Percentiles rank a stretch among this genome's conserved stretches.
Evolutionary conservation across 2,888 invertebrate species (phyloP).

Genomic region (Megamerina dolium): DNA sequence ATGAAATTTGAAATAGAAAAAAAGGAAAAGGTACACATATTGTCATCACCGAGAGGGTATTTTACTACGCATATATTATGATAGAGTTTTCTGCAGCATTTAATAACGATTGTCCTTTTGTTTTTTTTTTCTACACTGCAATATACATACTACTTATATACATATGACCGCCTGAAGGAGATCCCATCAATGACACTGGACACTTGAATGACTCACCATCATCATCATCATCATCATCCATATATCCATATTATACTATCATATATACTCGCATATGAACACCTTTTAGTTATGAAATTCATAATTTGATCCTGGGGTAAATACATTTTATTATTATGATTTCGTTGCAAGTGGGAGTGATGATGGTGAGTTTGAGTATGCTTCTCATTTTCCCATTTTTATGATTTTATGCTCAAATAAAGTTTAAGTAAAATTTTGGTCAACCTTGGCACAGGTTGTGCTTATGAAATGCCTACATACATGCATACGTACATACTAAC

Average conservation of each 20-base stretch:
- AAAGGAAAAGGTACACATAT: neutral
- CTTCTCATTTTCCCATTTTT: too few relatives aligned
- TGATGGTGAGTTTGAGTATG: too few relatives aligned
- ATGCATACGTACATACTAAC: neutral
- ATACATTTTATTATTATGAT: slow-evolving; percentile 41
- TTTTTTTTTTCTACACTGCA: slow-evolving; percentile 3
- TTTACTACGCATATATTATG: slow-evolving; percentile 5
- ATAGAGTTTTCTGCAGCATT: slow-evolving; percentile 7
- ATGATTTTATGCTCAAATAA: neutral
- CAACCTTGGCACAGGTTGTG: slow-evolving; percentile 34
- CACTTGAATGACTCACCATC: slow-evolving; percentile 28
- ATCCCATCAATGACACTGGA: slow-evolving; percentile 9
- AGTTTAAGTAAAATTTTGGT: slow-evolving; percentile 4
- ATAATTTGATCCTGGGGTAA: slow-evolving; percentile 45
- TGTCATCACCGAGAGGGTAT: neutral
- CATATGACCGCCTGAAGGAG: slow-evolving; percentile 30
- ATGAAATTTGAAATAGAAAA: neutral
- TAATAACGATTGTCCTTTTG: slow-evolving; percentile 7
- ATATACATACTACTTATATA: neutral
- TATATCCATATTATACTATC: too few relatives aligned
- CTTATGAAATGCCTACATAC: slow-evolving; percentile 9
- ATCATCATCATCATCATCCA: neutral
- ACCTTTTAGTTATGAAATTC: slow-evolving; percentile 37
- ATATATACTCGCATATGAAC: slow-evolving; percentile 17
- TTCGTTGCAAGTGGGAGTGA: neutral